Conservation (phyloP, 2,797 vertebrate species). For the Propithecus perrieri region DNA sequence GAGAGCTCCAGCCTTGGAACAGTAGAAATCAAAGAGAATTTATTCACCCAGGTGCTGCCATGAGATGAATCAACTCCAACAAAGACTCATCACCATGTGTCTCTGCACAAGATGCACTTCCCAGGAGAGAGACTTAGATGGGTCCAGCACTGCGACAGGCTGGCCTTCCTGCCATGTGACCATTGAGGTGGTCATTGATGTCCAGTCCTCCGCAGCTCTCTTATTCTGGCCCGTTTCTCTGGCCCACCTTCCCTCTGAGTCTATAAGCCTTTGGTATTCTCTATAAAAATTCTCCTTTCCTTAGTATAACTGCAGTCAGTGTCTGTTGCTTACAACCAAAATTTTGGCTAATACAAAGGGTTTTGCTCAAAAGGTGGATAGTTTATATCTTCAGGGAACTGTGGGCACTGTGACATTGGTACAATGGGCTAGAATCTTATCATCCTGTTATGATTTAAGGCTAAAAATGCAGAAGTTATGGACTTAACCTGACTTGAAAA, state of each 20-base stretch:
- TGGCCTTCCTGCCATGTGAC: not conserved
- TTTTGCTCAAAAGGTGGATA: not conserved
- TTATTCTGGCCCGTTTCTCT: not conserved
- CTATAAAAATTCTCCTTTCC: not conserved
- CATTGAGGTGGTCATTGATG: not conserved
- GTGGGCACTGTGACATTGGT: not conserved
- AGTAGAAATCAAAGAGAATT: not conserved
- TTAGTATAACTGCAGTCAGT: not conserved
- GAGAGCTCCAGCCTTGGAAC: not conserved
- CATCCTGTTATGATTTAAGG: not conserved
- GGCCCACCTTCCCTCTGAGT: not conserved
- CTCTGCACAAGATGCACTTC: not conserved
- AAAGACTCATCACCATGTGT: not conserved
- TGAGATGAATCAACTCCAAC: not conserved
- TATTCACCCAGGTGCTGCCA: not conserved
- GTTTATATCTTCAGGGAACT: not conserved
- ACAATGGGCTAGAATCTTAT: not conserved
- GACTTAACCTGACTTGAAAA: not conserved
- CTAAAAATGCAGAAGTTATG: not conserved
- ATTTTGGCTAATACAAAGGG: not conserved
- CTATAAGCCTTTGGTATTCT: not conserved
- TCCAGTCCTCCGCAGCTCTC: not conserved
- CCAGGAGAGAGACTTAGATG: not conserved
- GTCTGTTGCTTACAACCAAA: not conserved
- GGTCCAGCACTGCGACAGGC: not conserved